These are phyloP conservation scores for Dermolepida albohirtum DNA, from an alignment of 2,888 invertebrate species.

Conservation along the genomic window DNA sequence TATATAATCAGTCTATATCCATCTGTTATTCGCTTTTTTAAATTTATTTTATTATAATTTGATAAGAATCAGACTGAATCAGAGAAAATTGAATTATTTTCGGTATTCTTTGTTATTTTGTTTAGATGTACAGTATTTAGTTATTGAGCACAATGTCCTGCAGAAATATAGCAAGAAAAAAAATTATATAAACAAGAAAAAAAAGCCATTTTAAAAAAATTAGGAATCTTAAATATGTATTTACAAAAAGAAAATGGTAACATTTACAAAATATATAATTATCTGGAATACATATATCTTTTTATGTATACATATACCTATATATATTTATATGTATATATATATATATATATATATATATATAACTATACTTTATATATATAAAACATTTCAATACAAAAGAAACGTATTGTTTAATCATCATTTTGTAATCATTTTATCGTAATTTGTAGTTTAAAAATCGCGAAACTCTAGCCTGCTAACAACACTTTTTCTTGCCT, in stretches of 20 bases:
- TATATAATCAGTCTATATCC: no score
- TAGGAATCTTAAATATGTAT: slow-evolving; percentile 32
- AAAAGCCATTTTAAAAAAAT: slow-evolving; percentile 12
- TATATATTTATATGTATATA: slow-evolving; percentile 4
- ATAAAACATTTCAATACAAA: slow-evolving; percentile 20
- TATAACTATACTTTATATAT: slow-evolving; percentile 27
- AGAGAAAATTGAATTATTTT: no score
- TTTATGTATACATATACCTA: slow-evolving; percentile 18
- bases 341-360: no score
- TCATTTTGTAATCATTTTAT: slow-evolving; percentile 17
- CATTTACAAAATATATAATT: slow-evolving; percentile 35
- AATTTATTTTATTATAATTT: no score
- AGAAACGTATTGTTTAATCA: slow-evolving; percentile 14
- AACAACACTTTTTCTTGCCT: slow-evolving; percentile 73
- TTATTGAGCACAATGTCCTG: background rate
- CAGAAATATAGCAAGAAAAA: background rate
- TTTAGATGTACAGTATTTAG: no score
- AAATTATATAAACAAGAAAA: background rate
- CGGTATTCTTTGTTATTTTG: no score
- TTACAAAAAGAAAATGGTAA: slow-evolving; percentile 33
- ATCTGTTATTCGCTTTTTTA: no score
- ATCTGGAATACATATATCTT: slow-evolving; percentile 30
- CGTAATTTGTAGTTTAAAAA: slow-evolving; percentile 17
- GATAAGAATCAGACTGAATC: no score
- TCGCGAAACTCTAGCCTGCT: slow-evolving; percentile 45